Percentiles rank a stretch among this genome's conserved stretches.
phyloP scores from a whole-genome alignment of 1,140 invertebrate genomes.

The Trichonephila clavipes region DNA sequence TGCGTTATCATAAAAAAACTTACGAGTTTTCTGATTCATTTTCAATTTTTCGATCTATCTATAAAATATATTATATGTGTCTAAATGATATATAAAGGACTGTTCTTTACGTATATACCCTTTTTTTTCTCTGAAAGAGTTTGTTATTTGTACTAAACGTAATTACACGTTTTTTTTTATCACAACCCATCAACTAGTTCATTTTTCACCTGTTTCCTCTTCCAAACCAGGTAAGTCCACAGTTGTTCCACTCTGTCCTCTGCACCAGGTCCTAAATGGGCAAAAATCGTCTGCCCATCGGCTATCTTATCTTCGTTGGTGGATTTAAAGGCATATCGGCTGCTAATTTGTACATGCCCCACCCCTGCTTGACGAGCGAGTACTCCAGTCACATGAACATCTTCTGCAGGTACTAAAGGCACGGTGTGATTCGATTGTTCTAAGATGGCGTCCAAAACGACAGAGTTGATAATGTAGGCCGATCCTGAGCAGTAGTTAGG shows the following conservation, averaged over 20 bases:
- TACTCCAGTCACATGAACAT: constrained; percentile 39
- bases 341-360: constrained; percentile 34
- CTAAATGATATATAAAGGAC: no score
- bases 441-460: constrained; percentile 27
- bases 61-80: no score
- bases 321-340: constrained; percentile 33
- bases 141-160: no score
- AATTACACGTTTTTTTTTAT: not conserved
- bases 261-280: constrained; percentile 39
- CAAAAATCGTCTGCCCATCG: constrained; percentile 51
- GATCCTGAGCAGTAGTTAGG: constrained; percentile 78
- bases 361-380: not conserved
- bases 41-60: no score
- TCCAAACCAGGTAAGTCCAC: constrained; percentile 1
- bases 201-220: not conserved
- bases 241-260: constrained; percentile 13
- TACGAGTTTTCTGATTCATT: no score
- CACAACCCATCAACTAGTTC: not conserved
- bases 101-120: no score
- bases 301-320: not conserved
- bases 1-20: no score
- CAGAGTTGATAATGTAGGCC: constrained; percentile 70
- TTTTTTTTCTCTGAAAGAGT: no score
- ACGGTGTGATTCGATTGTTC: not conserved
- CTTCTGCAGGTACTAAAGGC: not conserved